phyloP scores from a whole-genome alignment of 2,888 invertebrate species.

The Diarsia dahlii region DNA sequence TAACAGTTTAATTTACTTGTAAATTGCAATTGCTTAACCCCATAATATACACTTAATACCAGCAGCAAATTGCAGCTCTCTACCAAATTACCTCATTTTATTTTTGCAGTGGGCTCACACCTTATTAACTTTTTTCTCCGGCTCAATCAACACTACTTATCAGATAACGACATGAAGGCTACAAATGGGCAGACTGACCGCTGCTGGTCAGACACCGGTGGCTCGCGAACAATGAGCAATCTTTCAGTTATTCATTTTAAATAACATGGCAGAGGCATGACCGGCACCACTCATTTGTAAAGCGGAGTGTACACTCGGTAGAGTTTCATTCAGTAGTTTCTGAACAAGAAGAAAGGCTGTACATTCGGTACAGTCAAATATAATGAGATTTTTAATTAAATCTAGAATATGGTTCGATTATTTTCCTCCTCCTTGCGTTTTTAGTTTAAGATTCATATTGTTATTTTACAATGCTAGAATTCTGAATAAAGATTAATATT shows the following conservation, averaged over 20 bases:
- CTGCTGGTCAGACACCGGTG: slow-evolving; percentile 9
- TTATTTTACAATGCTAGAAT: no score
- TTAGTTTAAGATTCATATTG: no score
- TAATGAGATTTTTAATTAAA: no score
- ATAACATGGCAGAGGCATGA: slow-evolving; percentile 16
- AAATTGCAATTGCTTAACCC: slow-evolving; percentile 7
- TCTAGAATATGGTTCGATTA: no score
- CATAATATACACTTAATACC: slow-evolving; percentile 8
- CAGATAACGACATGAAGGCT: slow-evolving; percentile 32
- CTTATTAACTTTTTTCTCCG: slow-evolving; percentile 5
- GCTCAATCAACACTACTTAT: slow-evolving; percentile 23
- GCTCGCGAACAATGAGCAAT: slow-evolving; percentile 50
- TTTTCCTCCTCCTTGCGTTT: no score
- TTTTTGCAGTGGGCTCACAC: slow-evolving; percentile 11
- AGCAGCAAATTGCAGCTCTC: slow-evolving; percentile 15
- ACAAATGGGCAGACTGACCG: slow-evolving; percentile 43
- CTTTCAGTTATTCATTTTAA: slow-evolving; percentile 42
- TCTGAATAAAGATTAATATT: no score
- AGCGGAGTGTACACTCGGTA: slow-evolving; percentile 24
- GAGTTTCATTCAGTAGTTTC: background rate
- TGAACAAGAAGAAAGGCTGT: no score
- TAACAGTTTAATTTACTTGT: background rate
- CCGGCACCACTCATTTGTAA: slow-evolving; percentile 24
- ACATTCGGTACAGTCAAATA: no score
- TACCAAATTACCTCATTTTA: slow-evolving; percentile 16